Conservation (phyloP, 2,797 vertebrate species). For the Tapera naevia region DNA sequence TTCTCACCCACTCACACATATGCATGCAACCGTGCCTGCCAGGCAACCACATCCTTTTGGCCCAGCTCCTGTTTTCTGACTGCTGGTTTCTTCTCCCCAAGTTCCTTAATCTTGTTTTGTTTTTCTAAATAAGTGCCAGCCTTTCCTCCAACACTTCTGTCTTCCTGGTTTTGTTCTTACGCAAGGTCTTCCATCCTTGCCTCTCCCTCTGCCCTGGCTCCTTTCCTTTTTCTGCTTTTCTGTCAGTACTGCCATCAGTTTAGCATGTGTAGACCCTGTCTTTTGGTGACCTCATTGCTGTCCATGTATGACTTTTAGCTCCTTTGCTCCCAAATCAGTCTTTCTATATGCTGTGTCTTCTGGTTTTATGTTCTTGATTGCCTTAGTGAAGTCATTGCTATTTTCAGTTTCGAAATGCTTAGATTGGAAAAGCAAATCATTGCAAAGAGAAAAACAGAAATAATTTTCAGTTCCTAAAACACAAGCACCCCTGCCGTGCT, state of each 20-base stretch:
- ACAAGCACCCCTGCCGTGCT: not conserved
- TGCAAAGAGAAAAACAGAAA: not conserved
- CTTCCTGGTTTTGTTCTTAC: not conserved
- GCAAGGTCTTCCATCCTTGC: not conserved
- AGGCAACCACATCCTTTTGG: not conserved
- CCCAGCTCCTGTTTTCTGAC: not conserved
- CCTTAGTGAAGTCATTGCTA: not conserved
- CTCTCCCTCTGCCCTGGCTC: not conserved
- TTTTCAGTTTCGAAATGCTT: not conserved
- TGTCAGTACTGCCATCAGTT: not conserved
- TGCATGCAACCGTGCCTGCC: not conserved
- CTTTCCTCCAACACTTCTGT: not conserved
- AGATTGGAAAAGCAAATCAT: not conserved
- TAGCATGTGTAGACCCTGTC: not conserved
- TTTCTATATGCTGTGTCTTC: not conserved
- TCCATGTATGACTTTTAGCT: not conserved
- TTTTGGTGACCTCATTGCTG: not conserved
- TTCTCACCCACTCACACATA: not conserved
- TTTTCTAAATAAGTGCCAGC: not conserved
- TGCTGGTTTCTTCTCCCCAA: not conserved
- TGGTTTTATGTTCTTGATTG: not conserved
- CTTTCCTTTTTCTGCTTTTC: not conserved
- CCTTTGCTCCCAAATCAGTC: not conserved
- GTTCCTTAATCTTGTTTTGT: not conserved
- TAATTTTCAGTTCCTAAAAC: not conserved